Evolutionary conservation across 2,797 vertebrate species (phyloP).

Genomic region (Acanthornis magna): DNA sequence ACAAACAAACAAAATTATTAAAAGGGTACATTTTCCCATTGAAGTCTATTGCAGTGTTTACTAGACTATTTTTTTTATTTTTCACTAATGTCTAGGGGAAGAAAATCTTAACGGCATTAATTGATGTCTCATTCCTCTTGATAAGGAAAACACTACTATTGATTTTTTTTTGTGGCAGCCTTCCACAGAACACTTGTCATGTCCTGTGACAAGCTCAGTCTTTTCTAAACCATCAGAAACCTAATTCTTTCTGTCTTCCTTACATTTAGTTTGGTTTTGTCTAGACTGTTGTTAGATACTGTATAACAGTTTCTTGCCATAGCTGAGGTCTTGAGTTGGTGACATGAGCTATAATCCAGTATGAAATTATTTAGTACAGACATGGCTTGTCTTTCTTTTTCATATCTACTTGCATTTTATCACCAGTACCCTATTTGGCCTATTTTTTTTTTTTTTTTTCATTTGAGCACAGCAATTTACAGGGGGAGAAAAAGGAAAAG

Average conservation of each 20-base stretch:
- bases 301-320: background rate
- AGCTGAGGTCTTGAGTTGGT: background rate
- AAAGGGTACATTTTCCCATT: background rate
- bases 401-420: background rate
- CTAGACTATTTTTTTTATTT: background rate
- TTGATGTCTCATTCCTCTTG: background rate
- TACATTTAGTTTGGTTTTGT: background rate
- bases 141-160: background rate
- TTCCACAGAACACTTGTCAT: background rate
- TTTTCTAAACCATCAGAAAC: background rate
- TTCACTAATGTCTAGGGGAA: background rate
- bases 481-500: fast-evolving
- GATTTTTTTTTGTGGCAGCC: background rate
- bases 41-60: background rate
- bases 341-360: background rate
- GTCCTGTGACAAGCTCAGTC: background rate
- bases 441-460: background rate
- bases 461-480: background rate
- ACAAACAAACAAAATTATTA: background rate
- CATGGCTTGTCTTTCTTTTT: background rate
- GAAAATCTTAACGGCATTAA: background rate
- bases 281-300: background rate
- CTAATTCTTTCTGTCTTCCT: background rate
- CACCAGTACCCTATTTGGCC: background rate
- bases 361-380: background rate